Evolutionary conservation across 1,140 invertebrate species (phyloP).

Genomic region (Pseudomyrmex sp.): DNA sequence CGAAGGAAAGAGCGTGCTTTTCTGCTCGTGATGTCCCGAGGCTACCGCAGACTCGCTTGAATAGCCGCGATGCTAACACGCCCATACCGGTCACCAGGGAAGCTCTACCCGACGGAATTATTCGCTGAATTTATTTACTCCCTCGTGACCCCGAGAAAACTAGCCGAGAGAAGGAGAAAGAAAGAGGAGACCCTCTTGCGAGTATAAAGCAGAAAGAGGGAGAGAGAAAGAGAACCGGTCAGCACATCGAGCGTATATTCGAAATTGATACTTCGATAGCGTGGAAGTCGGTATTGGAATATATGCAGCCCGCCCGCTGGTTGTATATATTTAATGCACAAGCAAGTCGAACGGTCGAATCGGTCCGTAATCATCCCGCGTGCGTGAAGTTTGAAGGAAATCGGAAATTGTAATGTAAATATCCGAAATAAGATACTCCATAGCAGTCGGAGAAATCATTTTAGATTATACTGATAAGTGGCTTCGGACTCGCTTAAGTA

Average conservation of each 20-base stretch:
- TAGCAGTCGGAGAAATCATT: no score
- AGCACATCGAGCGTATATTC: slow-evolving; percentile 61
- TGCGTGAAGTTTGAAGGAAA: slow-evolving; percentile 4
- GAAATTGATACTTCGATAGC: slow-evolving; percentile 70
- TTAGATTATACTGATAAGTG: no score
- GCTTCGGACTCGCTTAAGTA: no score
- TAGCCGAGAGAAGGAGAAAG: slow-evolving; percentile 47
- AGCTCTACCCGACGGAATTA: slow-evolving; percentile 70
- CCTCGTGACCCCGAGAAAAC: slow-evolving; percentile 73
- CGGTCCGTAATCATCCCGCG: neutral
- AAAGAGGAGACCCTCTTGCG: neutral
- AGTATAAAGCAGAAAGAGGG: neutral
- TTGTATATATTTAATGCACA: slow-evolving; percentile 48
- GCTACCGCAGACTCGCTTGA: slow-evolving; percentile 80
- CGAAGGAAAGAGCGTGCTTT: slow-evolving; percentile 66
- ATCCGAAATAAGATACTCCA: no score
- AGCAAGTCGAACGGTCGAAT: neutral
- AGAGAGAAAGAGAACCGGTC: slow-evolving; percentile 54
- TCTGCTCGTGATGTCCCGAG: slow-evolving; percentile 82
- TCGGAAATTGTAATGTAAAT: neutral
- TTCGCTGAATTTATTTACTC: slow-evolving; percentile 80
- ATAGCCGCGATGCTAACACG: slow-evolving; percentile 76
- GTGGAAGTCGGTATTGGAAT: slow-evolving; percentile 52
- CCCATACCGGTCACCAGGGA: slow-evolving; percentile 76
- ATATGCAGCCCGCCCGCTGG: slow-evolving; percentile 20